Conservation (phyloP, 1,140 invertebrate genomes). For the Drosophila simulans region DNA sequence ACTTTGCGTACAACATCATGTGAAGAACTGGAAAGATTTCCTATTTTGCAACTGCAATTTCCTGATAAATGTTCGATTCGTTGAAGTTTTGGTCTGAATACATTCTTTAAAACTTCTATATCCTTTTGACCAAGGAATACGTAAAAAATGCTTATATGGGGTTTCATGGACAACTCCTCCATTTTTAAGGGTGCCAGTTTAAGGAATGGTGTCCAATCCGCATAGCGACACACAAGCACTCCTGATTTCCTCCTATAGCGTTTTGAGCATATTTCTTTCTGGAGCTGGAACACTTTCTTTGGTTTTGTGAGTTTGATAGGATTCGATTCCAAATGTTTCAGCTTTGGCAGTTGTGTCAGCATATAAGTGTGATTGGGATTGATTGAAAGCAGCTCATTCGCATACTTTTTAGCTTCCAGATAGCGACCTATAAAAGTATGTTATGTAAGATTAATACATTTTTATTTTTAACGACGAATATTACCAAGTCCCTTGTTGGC, state of each 20-base stretch:
- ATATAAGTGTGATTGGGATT: conserved; percentile 14
- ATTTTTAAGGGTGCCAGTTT: conserved; percentile 8
- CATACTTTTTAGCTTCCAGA: conserved; percentile 2
- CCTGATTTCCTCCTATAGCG: not conserved
- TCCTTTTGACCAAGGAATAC: conserved; percentile 3
- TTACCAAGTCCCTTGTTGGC: conserved; percentile 28
- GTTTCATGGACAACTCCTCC: not conserved
- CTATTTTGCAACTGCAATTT: conserved; percentile 24
- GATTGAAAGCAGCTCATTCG: not conserved
- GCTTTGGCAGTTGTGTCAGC: conserved; percentile 3
- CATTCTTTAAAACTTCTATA: conserved; percentile 8
- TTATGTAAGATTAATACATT: not conserved
- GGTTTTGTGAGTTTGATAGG: not conserved
- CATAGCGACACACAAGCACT: conserved; percentile 5
- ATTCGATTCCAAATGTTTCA: not conserved
- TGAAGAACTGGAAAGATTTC: not conserved
- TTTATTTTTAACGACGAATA: not conserved
- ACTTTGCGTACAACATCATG: conserved; percentile 9
- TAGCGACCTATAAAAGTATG: conserved; percentile 6
- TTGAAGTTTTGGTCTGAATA: conserved; percentile 4
- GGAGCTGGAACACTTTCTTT: not conserved
- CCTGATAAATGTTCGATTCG: not conserved
- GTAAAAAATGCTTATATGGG: not conserved
- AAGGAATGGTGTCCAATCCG: not conserved
- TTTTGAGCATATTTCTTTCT: conserved; percentile 6